Evolutionary conservation across 2,797 vertebrate genomes (phyloP).

Genomic region (Schizothorax lantsangensis): DNA sequence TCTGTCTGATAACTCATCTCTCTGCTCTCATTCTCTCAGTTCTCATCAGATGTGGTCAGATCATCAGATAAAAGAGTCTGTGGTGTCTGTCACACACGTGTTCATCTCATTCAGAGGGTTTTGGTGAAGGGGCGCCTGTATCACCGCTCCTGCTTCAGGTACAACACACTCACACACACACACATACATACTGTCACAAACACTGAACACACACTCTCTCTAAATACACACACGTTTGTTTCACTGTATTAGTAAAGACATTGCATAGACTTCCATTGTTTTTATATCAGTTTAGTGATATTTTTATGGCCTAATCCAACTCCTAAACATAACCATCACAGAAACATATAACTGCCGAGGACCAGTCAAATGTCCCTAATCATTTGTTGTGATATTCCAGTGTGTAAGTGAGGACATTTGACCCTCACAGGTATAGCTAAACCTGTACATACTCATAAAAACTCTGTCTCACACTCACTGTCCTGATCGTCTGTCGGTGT

Average conservation of each 20-base stretch:
- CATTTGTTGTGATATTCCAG: not conserved
- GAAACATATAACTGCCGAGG: not conserved
- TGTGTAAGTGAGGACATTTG: not conserved
- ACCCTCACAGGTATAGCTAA: not conserved
- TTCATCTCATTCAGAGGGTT: conserved; percentile 30
- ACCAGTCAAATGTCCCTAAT: not conserved
- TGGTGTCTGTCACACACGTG: conserved; percentile 13
- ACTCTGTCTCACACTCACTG: not conserved
- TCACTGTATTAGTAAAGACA: not conserved
- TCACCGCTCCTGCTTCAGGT: conserved; percentile 37
- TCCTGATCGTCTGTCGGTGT: conserved; percentile 50
- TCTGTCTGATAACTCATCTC: not conserved
- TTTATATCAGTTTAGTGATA: not conserved
- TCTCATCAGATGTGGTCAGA: not conserved
- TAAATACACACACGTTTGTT: not conserved
- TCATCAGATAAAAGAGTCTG: conserved; percentile 19
- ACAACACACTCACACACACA: not conserved
- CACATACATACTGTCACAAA: not conserved
- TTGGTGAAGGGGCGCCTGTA: conserved; percentile 17
- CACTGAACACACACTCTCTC: not conserved
- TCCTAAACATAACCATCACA: not conserved
- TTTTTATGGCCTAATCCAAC: not conserved
- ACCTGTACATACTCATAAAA: not conserved
- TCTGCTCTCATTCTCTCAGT: conserved; percentile 61
- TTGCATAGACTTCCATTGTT: not conserved